These are phyloP conservation scores for Tricholaema leucomelas DNA, from an alignment of 2,113 vertebrate genomes.

Conservation along the genomic window DNA sequence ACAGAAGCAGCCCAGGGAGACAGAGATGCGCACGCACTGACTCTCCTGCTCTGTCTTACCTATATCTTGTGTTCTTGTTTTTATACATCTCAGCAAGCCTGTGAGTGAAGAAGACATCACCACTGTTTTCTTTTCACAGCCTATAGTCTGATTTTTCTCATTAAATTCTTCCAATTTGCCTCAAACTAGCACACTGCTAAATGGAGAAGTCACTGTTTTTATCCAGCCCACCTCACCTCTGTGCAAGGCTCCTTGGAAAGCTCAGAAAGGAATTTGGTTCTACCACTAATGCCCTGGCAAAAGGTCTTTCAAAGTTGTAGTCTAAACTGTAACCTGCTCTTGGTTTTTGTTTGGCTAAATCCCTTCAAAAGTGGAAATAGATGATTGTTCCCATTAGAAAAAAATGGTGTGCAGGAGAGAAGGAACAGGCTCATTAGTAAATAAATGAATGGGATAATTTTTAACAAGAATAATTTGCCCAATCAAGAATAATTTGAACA, in stretches of 20 bases:
- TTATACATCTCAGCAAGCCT: too few species aligned
- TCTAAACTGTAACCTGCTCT: background rate
- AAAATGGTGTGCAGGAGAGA: background rate
- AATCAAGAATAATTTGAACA: conserved; percentile 66
- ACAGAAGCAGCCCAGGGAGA: too few species aligned
- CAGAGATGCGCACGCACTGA: too few species aligned
- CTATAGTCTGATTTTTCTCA: too few species aligned
- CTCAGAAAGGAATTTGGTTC: background rate
- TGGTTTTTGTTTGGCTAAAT: background rate
- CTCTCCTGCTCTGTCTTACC: too few species aligned
- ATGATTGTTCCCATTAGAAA: background rate
- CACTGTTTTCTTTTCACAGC: too few species aligned
- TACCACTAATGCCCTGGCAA: background rate
- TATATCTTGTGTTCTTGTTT: too few species aligned
- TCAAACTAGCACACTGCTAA: too few species aligned
- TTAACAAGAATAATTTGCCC: conserved; percentile 57
- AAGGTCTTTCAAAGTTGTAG: conserved; percentile 27
- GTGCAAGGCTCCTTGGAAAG: background rate
- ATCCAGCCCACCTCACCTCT: background rate
- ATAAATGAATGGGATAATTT: conserved; percentile 56
- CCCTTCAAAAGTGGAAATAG: background rate
- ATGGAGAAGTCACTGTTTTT: background rate
- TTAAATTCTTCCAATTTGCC: too few species aligned
- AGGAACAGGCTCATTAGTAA: conserved; percentile 37
- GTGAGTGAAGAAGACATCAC: too few species aligned